Conservation (phyloP, 1,140 invertebrate species). For the Eupeodes corollae region DNA sequence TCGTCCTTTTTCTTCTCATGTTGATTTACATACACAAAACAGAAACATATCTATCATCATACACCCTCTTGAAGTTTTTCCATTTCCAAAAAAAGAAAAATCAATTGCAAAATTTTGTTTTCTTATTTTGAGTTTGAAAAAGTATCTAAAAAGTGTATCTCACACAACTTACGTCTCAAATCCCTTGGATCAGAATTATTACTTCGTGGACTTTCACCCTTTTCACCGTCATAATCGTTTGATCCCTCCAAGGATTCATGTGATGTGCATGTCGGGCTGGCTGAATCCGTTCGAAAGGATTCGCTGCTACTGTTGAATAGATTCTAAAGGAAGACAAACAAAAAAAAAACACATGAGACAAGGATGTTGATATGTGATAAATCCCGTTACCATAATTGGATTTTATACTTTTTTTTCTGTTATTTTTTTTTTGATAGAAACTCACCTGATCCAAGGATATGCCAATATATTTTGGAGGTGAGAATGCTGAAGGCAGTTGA, state of each 20-base stretch:
- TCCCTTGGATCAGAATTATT: slow-evolving; percentile 37
- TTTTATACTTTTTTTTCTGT: neutral
- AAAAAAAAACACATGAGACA: slow-evolving; percentile 25
- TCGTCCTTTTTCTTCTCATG: too few species aligned
- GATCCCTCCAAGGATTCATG: slow-evolving; percentile 37
- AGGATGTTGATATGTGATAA: slow-evolving; percentile 3
- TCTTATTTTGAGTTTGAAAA: too few species aligned
- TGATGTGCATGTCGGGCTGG: slow-evolving; percentile 37
- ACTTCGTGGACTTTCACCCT: slow-evolving; percentile 38
- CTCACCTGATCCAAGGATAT: slow-evolving; percentile 37
- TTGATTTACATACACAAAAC: too few species aligned
- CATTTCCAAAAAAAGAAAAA: too few species aligned
- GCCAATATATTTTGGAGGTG: slow-evolving; percentile 36
- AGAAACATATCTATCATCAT: too few species aligned
- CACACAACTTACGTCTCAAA: slow-evolving; percentile 34
- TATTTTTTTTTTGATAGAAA: neutral
- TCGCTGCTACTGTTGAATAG: slow-evolving; percentile 36
- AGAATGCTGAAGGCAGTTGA: slow-evolving; percentile 35
- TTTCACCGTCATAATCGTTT: slow-evolving; percentile 37
- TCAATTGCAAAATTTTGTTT: too few species aligned
- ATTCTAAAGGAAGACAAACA: slow-evolving; percentile 20
- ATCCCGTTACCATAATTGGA: neutral
- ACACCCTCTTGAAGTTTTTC: too few species aligned
- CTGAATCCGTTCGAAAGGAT: slow-evolving; percentile 37
- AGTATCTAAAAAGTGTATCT: too few species aligned